Percentiles rank a stretch among this genome's conserved stretches.
phyloP scores from a whole-genome alignment of 2,113 vertebrate species.

The Brachyhypopomus gauderio region DNA sequence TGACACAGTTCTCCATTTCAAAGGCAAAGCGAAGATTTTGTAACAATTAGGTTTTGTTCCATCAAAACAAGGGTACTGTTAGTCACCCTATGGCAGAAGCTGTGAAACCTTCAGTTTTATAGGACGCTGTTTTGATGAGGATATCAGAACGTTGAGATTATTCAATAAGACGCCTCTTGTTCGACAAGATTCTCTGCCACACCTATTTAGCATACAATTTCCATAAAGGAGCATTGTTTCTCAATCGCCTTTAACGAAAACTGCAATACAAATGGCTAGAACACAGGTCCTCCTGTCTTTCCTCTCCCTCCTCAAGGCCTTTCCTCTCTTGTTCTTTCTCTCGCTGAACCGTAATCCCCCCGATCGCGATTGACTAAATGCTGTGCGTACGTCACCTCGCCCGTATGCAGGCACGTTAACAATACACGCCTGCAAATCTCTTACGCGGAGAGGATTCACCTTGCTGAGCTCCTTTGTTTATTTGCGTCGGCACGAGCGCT shows the following conservation, averaged over 20 bases:
- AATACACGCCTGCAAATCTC: constrained; percentile 16
- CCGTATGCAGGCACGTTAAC: not conserved
- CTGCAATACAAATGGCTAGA: constrained; percentile 67
- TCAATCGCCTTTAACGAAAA: constrained; percentile 71
- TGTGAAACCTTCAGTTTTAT: constrained; percentile 14
- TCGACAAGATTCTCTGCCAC: constrained; percentile 33
- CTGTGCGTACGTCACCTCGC: not conserved
- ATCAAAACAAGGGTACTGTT: constrained; percentile 33
- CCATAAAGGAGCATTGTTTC: constrained; percentile 71
- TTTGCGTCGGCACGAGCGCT: not conserved
- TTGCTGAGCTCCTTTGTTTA: not conserved
- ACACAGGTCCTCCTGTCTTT: constrained; percentile 46
- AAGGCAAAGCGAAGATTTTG: constrained; percentile 31
- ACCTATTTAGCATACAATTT: constrained; percentile 67
- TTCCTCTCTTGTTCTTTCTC: constrained; percentile 17
- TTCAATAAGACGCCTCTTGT: constrained; percentile 43
- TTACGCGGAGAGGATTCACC: not conserved
- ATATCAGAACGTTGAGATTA: constrained; percentile 29
- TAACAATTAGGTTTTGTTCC: constrained; percentile 42
- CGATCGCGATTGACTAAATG: constrained; percentile 10
- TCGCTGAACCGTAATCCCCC: constrained; percentile 29
- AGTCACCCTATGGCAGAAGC: constrained; percentile 28
- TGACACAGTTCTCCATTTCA: constrained; percentile 22
- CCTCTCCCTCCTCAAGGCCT: constrained; percentile 20
- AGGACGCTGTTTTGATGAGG: constrained; percentile 29